phyloP scores from a whole-genome alignment of 1,140 invertebrate genomes.

The Protaetia brevitarsis region DNA sequence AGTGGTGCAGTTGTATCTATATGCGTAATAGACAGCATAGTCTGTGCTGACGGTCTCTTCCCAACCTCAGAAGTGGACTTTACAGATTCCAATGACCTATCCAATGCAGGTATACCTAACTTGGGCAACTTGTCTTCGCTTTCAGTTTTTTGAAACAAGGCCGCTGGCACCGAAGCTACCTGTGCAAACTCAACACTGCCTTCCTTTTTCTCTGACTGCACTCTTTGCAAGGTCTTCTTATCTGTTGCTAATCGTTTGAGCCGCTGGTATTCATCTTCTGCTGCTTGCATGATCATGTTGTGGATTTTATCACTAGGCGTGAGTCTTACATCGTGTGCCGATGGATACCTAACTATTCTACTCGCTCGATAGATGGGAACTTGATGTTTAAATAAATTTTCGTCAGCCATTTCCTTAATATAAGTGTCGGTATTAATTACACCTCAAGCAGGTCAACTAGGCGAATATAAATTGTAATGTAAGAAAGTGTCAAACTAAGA shows the following conservation, averaged over 20 bases:
- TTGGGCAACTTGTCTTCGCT: neutral
- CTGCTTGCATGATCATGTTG: neutral
- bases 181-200: neutral
- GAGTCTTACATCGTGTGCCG: neutral
- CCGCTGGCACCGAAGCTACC: no score
- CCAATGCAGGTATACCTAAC: neutral
- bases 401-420: neutral
- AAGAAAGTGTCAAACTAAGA: no score
- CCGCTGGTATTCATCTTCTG: neutral
- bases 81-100: neutral
- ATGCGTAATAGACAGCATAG: neutral
- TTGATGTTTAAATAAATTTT: neutral
- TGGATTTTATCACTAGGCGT: neutral
- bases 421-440: no score
- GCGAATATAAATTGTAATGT: no score
- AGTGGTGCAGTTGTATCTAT: no score
- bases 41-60: neutral
- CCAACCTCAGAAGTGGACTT: neutral
- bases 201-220: neutral
- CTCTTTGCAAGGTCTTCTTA: neutral
- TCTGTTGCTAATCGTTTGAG: neutral
- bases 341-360: neutral
- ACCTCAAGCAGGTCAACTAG: no score
- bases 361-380: neutral
- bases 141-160: no score